Base-by-base conservation (phyloP, 1,140 invertebrate species). In the Amphibalanus amphitrite region DNA sequence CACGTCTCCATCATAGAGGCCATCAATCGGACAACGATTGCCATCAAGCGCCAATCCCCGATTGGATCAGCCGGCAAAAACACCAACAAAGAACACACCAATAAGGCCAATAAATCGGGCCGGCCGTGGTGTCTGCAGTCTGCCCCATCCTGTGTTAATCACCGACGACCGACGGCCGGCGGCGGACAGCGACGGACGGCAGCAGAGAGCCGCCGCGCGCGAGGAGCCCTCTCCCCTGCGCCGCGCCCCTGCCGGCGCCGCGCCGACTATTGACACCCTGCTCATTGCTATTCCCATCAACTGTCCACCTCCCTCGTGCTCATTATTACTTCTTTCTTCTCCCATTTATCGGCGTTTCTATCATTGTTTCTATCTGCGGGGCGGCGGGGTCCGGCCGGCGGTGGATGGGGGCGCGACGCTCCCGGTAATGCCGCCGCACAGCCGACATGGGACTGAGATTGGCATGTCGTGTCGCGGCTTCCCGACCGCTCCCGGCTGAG, bases 281-380 rank as follows among this genome's bases (percentile, higher is more conserved):
- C 47, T 59, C 47, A 59, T 59, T 59, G 47, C 47, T 59, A 59
- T 59, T 59, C 47, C 47, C 47, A 59, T 59, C 47, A 59, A 59
- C 47, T 59, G 47, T 59, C 47, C 47, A 59, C 47, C 47, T 59
- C 47, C 47, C 47, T 59, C 47, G 47, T 20, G 13, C 47, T 59
- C 47, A 59, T 59, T 59, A 59, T 59, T 59, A 59, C 47, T 59
- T 59, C 47, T 59, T 59, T 59, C 47, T 59, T 59, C 47, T 59
- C 47, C 47, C 47, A 59, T 59, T 59, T 59, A 59, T 59, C 47
- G 47, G 47, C 47, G 47, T 59, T 59, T 59, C 47, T 59, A 59
- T 59, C 47, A 59, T 59, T 59, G 47, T 59, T 59, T 59, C 47
- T 59, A 59, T 59, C 47, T 59, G 47, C 20, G 47, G 47, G 47